Percentiles rank a stretch among this genome's conserved stretches.
phyloP scores from a whole-genome alignment of 2,888 invertebrate genomes.

The Zygogramma bicolorata region DNA sequence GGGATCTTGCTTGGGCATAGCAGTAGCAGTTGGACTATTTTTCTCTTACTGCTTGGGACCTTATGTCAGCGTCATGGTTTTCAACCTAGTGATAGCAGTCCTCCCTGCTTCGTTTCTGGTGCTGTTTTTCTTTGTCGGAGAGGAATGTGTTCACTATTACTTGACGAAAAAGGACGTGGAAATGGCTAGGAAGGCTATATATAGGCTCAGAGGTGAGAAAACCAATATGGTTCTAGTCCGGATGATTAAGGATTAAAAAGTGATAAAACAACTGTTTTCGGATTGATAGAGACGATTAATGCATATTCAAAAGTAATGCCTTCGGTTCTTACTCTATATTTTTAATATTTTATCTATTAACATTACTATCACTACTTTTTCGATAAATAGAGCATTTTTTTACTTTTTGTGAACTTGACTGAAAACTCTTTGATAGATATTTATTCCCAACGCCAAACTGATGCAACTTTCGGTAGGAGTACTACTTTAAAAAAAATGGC shows the following conservation, averaged over 20 bases:
- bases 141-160: conserved; percentile 84
- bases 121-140: conserved; percentile 79
- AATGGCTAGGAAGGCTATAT: conserved; percentile 75
- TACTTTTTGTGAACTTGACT: too few species aligned
- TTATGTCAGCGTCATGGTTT: conserved; percentile 74
- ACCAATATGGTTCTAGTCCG: conserved; percentile 23
- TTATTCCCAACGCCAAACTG: too few species aligned
- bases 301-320: too few species aligned
- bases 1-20: conserved; percentile 68
- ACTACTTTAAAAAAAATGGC: too few species aligned
- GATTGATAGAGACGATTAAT: too few species aligned
- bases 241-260: neutral
- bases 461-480: too few species aligned
- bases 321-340: too few species aligned
- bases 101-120: conserved; percentile 65
- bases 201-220: conserved; percentile 73
- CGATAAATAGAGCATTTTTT: too few species aligned
- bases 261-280: too few species aligned
- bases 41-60: conserved; percentile 81
- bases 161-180: conserved; percentile 71
- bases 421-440: too few species aligned
- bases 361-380: too few species aligned
- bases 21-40: conserved; percentile 77
- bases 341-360: too few species aligned
- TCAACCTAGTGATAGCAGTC: conserved; percentile 72